These are phyloP conservation scores for Sorex maritimensis DNA, from an alignment of 2,797 vertebrate species.

Conservation along the genomic window DNA sequence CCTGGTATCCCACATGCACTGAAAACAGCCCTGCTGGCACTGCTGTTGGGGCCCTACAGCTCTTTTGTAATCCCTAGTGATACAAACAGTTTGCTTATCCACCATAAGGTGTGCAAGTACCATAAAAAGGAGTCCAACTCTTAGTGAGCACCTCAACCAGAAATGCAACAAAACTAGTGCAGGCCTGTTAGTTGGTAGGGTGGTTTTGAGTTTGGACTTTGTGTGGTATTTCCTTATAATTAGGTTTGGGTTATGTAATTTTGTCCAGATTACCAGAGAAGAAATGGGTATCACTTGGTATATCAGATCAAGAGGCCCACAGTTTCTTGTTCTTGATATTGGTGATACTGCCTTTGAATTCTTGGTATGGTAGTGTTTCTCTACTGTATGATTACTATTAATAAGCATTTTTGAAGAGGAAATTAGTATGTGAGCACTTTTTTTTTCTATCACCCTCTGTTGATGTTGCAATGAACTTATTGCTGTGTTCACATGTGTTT, in stretches of 20 bases:
- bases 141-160: too few relatives aligned
- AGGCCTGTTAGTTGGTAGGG: constrained; percentile 25
- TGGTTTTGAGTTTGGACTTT: constrained; percentile 23
- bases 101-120: too few relatives aligned
- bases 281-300: neutral
- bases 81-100: too few relatives aligned
- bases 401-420: neutral
- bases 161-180: neutral
- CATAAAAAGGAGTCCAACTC: too few relatives aligned
- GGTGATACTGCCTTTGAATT: constrained; percentile 34
- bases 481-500: too few relatives aligned
- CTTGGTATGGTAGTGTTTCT: neutral
- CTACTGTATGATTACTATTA: neutral
- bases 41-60: too few relatives aligned
- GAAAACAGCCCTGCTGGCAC: too few relatives aligned
- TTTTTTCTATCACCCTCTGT: too few relatives aligned
- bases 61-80: too few relatives aligned
- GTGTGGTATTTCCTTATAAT: neutral
- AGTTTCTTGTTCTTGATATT: neutral
- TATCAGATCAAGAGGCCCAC: neutral
- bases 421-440: too few relatives aligned
- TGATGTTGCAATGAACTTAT: too few relatives aligned
- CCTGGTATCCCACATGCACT: too few relatives aligned
- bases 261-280: neutral
- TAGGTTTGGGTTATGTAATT: constrained; percentile 28